Evolutionary conservation across 2,113 vertebrate genomes (phyloP).

Genomic region (Brachirus orientalis): DNA sequence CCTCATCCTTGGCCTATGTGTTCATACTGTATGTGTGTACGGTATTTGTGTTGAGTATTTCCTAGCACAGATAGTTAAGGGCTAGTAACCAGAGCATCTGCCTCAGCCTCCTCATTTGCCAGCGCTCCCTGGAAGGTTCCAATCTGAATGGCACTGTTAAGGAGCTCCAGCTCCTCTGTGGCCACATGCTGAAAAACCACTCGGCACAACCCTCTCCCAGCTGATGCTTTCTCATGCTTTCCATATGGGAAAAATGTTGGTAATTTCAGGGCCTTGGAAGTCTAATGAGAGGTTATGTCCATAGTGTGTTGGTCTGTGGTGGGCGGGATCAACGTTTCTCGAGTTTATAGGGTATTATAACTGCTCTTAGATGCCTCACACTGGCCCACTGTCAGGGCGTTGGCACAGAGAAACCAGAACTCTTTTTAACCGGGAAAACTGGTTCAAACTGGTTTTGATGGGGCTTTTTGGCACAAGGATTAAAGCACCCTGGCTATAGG

Average conservation of each 20-base stretch:
- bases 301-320: constrained; percentile 77
- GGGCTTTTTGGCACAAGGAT: constrained; percentile 13
- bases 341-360: constrained; percentile 72
- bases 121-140: constrained; percentile 50
- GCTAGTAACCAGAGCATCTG: constrained; percentile 66
- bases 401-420: constrained; percentile 67
- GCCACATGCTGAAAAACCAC: constrained; percentile 75
- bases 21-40: constrained; percentile 14
- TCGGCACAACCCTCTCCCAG: constrained; percentile 66
- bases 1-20: constrained; percentile 12
- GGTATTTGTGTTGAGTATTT: constrained; percentile 43
- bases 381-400: constrained; percentile 69
- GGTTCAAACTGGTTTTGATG: constrained; percentile 65
- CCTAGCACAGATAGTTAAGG: constrained; percentile 48
- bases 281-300: constrained; percentile 81
- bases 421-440: constrained; percentile 62
- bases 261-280: constrained; percentile 77
- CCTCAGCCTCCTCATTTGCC: constrained; percentile 51
- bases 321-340: constrained; percentile 74
- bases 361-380: constrained; percentile 62
- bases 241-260: constrained; percentile 73
- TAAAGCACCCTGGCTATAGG: constrained; percentile 12
- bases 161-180: constrained; percentile 66
- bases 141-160: constrained; percentile 68
- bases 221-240: constrained; percentile 76